phyloP scores from a whole-genome alignment of 2,797 vertebrate species.

The Gallirallus australis region DNA sequence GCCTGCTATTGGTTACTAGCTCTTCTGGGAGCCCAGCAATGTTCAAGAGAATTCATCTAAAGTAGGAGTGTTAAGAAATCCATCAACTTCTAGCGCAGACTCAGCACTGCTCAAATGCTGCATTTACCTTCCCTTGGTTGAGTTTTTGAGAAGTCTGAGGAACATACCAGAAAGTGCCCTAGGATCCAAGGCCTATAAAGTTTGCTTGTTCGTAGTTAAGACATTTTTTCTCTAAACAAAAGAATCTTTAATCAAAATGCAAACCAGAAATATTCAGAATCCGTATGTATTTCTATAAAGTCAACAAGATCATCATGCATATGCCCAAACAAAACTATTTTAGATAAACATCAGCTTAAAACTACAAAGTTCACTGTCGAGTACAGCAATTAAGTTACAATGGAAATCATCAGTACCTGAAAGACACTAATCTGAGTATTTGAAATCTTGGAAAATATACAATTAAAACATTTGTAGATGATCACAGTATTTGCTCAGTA shows the following conservation, averaged over 20 bases:
- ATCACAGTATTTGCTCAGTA: background rate
- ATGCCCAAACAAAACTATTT: background rate
- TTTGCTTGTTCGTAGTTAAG: background rate
- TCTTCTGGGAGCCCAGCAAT: background rate
- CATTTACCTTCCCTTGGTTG: background rate
- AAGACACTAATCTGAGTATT: background rate
- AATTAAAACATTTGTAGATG: background rate
- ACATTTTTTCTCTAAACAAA: background rate
- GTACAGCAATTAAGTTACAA: background rate
- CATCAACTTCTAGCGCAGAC: background rate
- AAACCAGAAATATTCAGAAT: background rate
- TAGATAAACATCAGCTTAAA: background rate
- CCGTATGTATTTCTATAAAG: background rate
- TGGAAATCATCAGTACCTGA: background rate
- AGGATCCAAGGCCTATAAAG: background rate
- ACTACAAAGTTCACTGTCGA: background rate
- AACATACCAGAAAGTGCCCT: background rate
- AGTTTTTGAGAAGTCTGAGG: background rate
- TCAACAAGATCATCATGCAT: background rate
- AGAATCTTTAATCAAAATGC: background rate
- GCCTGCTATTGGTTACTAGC: background rate
- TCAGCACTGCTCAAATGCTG: background rate
- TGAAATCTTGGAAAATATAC: background rate
- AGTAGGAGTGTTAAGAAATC: background rate
- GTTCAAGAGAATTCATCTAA: background rate